phyloP scores from a whole-genome alignment of 2,113 vertebrate species.

The Eptesicus fuscus region DNA sequence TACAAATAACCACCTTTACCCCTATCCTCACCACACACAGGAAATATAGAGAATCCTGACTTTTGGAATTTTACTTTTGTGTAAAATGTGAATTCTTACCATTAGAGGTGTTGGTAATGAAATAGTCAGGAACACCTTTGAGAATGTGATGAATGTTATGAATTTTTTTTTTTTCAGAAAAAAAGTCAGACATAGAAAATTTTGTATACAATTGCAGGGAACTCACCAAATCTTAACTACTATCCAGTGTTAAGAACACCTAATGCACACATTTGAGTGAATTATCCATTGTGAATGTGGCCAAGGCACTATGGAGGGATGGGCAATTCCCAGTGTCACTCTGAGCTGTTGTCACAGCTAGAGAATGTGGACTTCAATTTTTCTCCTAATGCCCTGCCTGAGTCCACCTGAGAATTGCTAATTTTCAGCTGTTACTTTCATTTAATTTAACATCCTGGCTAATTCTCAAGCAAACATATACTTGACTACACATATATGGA shows the following conservation, averaged over 20 bases:
- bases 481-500: constrained; percentile 46
- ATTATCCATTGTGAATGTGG: constrained; percentile 23
- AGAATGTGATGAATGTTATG: neutral
- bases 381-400: constrained; percentile 45
- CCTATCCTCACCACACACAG: neutral
- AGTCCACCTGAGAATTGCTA: constrained; percentile 67
- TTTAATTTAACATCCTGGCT: constrained; percentile 62
- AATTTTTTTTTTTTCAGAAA: constrained; percentile 11
- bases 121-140: neutral
- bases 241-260: constrained; percentile 24
- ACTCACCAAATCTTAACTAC: neutral
- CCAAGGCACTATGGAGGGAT: constrained; percentile 22
- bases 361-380: constrained; percentile 64
- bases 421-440: constrained; percentile 61
- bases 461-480: constrained; percentile 67
- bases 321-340: constrained; percentile 37
- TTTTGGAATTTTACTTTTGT: neutral
- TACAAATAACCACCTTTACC: neutral
- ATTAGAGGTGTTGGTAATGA: neutral
- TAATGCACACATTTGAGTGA: constrained; percentile 54
- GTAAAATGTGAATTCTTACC: neutral
- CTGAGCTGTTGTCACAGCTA: constrained; percentile 50
- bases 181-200: neutral
- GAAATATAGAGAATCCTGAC: neutral
- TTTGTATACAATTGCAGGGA: neutral